A percentile compares a stretch with the other conserved stretches of the same genome.
Evolutionary conservation across 2,113 vertebrate species (phyloP).

Genomic region (Saccopteryx leptura): DNA sequence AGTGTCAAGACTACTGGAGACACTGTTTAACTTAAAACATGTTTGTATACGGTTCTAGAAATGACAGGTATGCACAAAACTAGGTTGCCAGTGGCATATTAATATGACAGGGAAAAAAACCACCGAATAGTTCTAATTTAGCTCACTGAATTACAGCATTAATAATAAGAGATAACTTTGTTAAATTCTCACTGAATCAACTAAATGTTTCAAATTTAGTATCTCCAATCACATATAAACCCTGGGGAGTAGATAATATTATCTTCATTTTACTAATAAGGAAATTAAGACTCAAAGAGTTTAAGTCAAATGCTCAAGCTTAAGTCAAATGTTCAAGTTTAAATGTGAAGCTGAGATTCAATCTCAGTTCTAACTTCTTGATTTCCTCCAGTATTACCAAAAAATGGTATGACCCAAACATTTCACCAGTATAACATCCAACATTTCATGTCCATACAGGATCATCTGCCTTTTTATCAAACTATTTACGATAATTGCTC

Average conservation of each 20-base stretch:
- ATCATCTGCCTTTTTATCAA: neutral
- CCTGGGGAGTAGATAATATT: neutral
- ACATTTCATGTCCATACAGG: neutral
- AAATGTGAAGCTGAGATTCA: neutral
- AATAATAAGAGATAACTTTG: conserved; percentile 22
- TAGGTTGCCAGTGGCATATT: neutral
- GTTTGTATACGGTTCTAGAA: neutral
- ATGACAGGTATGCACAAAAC: neutral
- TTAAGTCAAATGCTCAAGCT: neutral
- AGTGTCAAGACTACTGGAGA: neutral
- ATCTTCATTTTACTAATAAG: conserved; percentile 4
- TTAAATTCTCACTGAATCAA: conserved; percentile 24
- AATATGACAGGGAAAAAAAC: neutral
- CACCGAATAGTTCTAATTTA: neutral
- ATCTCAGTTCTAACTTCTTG: neutral
- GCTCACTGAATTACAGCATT: neutral
- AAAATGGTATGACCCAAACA: neutral
- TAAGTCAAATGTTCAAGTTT: conserved; percentile 24
- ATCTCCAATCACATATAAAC: conserved; percentile 33
- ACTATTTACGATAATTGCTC: neutral
- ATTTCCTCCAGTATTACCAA: neutral
- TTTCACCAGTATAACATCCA: neutral
- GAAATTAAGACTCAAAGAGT: conserved; percentile 45
- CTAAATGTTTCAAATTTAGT: conserved; percentile 43
- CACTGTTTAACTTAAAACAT: neutral